Conservation (phyloP, 2,888 invertebrate species). For the Chrysolina oricalcia region DNA sequence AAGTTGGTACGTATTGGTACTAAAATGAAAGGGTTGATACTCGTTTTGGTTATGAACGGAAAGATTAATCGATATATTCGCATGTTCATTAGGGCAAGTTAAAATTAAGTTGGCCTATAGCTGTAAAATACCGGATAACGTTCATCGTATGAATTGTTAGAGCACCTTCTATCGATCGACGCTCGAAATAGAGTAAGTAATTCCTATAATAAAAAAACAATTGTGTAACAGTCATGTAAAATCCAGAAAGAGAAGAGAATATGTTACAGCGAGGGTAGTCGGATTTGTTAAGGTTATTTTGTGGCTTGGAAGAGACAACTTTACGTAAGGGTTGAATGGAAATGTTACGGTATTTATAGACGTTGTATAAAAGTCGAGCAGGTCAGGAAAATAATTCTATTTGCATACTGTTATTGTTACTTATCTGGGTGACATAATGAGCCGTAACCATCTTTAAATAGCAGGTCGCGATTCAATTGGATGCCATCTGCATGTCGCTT, state of each 20-base stretch:
- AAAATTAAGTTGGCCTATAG: constrained; percentile 47
- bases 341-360: constrained; percentile 1
- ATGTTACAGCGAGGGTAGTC: not conserved
- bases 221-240: not conserved
- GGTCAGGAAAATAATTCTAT: not conserved
- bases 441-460: not conserved
- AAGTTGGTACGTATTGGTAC: constrained; percentile 70
- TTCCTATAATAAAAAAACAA: constrained; percentile 13
- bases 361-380: not conserved
- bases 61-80: constrained; percentile 67
- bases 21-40: constrained; percentile 65
- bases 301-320: not conserved
- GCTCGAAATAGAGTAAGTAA: constrained; percentile 15
- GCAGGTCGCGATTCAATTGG: not conserved
- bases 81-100: constrained; percentile 66
- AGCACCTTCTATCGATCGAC: constrained; percentile 2
- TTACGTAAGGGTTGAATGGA: not conserved
- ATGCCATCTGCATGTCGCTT: not conserved
- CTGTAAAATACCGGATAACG: constrained; percentile 44
- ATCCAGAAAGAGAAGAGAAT: not conserved
- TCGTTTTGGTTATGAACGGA: constrained; percentile 64
- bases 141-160: constrained; percentile 45
- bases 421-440: not conserved
- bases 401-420: not conserved
- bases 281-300: not conserved